phyloP scores from a whole-genome alignment of 1,140 invertebrate genomes.

The Drosophila ironensis region DNA sequence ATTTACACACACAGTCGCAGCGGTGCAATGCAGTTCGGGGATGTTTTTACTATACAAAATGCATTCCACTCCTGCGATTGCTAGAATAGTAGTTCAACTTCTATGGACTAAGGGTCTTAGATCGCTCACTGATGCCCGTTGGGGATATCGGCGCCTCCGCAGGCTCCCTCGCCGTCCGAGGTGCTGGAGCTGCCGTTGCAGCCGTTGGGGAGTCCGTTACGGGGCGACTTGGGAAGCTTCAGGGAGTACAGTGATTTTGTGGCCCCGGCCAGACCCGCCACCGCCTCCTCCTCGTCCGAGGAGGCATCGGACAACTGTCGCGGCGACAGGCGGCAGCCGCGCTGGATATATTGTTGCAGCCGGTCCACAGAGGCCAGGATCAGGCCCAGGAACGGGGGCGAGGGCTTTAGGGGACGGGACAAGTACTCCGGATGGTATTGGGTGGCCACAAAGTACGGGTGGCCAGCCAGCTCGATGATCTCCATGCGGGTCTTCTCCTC shows the following conservation, averaged over 20 bases:
- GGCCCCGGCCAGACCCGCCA: constrained; percentile 10
- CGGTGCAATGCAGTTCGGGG: too few relatives aligned
- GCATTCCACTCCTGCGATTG: too few relatives aligned
- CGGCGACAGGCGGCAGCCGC: constrained; percentile 87
- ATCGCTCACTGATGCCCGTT: constrained; percentile 13
- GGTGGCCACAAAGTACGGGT: constrained; percentile 97
- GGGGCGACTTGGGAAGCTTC: constrained; percentile 15
- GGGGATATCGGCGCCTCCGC: background rate
- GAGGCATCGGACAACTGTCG: constrained; percentile 87
- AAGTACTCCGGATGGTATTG: constrained; percentile 99
- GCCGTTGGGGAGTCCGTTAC: constrained; percentile 38
- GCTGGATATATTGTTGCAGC: constrained; percentile 87
- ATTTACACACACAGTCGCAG: background rate
- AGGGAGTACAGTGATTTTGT: constrained; percentile 25
- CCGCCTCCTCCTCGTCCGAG: constrained; percentile 84
- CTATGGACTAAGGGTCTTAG: too few relatives aligned
- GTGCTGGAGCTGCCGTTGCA: constrained; percentile 22
- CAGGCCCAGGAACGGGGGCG: constrained; percentile 97
- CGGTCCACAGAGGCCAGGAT: constrained; percentile 93
- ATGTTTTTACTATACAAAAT: too few relatives aligned
- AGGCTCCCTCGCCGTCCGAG: constrained; percentile 49
- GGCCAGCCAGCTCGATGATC: constrained; percentile 88
- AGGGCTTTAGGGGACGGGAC: constrained; percentile 95
- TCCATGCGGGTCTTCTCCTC: constrained; percentile 91
- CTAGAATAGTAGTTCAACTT: too few relatives aligned